These are phyloP conservation scores for Nowickia ferox DNA, from an alignment of 2,888 invertebrate genomes.

Conservation along the genomic window DNA sequence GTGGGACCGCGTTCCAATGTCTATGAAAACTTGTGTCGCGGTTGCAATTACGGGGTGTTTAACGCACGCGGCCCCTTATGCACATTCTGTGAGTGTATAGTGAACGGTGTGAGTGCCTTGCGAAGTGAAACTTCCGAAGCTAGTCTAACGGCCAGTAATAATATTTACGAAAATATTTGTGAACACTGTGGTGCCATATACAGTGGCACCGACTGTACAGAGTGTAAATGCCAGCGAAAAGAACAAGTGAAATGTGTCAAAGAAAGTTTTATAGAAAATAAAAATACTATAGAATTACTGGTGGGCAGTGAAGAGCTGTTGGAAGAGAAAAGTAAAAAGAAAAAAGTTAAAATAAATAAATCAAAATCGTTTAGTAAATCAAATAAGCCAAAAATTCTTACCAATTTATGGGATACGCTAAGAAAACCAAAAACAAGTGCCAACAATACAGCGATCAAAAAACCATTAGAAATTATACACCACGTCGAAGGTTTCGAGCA, in stretches of 20 bases:
- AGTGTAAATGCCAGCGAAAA: constrained; percentile 74
- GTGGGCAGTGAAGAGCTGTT: constrained; percentile 58
- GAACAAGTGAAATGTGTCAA: constrained; percentile 3
- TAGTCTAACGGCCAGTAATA: constrained; percentile 65
- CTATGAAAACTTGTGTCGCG: constrained; percentile 82
- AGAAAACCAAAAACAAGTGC: constrained; percentile 50
- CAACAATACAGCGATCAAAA: not conserved
- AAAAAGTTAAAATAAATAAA: constrained; percentile 59
- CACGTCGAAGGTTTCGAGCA: constrained; percentile 80
- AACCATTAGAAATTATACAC: constrained; percentile 80
- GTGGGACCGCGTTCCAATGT: constrained; percentile 73
- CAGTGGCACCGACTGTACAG: constrained; percentile 77
- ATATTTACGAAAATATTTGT: constrained; percentile 82
- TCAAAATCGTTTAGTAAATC: constrained; percentile 73
- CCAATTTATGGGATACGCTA: constrained; percentile 73
- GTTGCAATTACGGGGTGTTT: constrained; percentile 82
- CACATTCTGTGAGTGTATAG: constrained; percentile 81
- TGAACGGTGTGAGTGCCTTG: constrained; percentile 76
- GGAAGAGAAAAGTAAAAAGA: constrained; percentile 35
- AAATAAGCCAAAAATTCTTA: constrained; percentile 73
- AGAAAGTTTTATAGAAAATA: constrained; percentile 14
- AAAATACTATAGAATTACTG: not conserved
- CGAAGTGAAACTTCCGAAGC: constrained; percentile 54
- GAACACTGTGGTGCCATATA: constrained; percentile 79
- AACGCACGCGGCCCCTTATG: constrained; percentile 80